A percentile compares a stretch with the other conserved stretches of the same genome.
These are phyloP conservation scores for Rhabdophis nuchalis DNA, from an alignment of 2,797 vertebrate genomes.

Conservation along the genomic window DNA sequence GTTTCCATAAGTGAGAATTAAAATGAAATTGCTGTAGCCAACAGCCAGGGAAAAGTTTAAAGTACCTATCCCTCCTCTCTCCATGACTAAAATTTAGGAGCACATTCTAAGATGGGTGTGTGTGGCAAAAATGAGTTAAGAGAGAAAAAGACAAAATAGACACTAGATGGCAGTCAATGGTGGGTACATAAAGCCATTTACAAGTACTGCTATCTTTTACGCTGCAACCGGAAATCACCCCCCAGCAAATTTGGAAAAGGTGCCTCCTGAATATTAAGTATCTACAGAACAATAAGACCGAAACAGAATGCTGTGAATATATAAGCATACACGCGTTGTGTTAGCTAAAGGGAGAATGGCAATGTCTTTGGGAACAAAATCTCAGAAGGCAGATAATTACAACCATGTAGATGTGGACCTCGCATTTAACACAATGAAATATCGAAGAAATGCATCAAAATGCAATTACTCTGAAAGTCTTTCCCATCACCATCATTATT, in stretches of 20 bases:
- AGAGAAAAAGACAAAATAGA: neutral
- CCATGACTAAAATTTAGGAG: neutral
- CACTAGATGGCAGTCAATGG: slow-evolving; percentile 28
- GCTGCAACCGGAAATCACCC: neutral
- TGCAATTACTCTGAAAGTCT: neutral
- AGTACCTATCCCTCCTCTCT: neutral
- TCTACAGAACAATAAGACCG: neutral
- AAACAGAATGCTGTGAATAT: neutral
- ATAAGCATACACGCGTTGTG: too few relatives aligned
- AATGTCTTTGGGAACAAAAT: neutral
- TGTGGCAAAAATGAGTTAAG: neutral
- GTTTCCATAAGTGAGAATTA: neutral
- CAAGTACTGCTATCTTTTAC: neutral
- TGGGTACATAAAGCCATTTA: neutral
- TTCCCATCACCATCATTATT: neutral
- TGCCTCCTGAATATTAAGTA: neutral
- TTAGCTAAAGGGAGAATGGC: neutral
- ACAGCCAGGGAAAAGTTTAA: neutral
- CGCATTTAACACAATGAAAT: neutral
- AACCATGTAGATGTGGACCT: neutral
- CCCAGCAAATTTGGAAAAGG: neutral
- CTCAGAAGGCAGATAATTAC: neutral
- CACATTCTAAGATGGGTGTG: too few relatives aligned
- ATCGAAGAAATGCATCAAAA: neutral
- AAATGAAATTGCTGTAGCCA: neutral